These are phyloP conservation scores for Diadema setosum DNA, from an alignment of 35 echinoderm and acorn worm genomes.

Conservation along the genomic window DNA sequence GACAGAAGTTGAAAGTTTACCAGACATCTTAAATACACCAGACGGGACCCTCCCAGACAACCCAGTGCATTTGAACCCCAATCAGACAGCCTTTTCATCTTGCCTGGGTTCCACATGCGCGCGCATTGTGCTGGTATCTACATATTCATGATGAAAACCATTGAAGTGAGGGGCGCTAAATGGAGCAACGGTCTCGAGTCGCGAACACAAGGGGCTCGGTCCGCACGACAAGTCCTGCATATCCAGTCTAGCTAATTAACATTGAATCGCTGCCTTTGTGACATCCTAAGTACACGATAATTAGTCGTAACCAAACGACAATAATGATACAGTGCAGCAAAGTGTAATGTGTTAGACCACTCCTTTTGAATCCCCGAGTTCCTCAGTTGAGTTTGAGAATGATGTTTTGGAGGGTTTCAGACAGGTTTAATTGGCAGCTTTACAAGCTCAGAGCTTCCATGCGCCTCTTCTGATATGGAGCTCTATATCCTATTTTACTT, in stretches of 20 bases:
- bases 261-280: not conserved
- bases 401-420: not conserved
- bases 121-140: not conserved
- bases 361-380: not conserved
- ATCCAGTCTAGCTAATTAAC: slow-evolving; percentile 10
- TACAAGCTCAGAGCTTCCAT: too few species aligned
- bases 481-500: too few species aligned
- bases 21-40: slow-evolving; percentile 26
- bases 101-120: not conserved
- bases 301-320: slow-evolving; percentile 26
- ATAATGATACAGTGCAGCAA: not conserved
- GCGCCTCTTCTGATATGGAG: too few species aligned
- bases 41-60: not conserved
- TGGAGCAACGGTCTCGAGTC: not conserved
- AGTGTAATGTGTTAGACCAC: not conserved
- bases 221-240: not conserved
- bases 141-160: not conserved
- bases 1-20: not conserved
- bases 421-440: slow-evolving; percentile 4
- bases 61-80: not conserved
- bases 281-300: slow-evolving; percentile 1
- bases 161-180: not conserved
- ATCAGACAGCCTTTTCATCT: slow-evolving; percentile 3
- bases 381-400: not conserved
- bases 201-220: not conserved